phyloP scores from a whole-genome alignment of 2,113 vertebrate genomes.

The Hippotragus niger region DNA sequence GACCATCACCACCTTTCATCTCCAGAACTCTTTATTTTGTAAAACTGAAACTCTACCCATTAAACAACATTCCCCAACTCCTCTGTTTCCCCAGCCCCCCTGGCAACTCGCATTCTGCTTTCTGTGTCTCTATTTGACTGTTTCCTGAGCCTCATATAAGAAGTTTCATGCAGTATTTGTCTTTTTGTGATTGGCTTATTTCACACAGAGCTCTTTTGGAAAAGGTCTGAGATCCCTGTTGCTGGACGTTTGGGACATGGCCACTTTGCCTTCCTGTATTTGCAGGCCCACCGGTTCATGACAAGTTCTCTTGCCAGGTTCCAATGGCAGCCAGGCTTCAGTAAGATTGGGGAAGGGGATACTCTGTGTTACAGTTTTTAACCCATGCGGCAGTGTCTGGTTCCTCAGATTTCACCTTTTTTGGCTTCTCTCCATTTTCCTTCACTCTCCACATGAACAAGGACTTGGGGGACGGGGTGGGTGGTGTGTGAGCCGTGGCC shows the following conservation, averaged over 20 bases:
- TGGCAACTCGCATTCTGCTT: no score
- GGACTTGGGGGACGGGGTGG: not conserved
- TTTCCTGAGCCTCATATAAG: not conserved
- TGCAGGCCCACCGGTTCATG: not conserved
- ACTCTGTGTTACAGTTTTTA: not conserved
- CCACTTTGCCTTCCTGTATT: not conserved
- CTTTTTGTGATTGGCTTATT: not conserved
- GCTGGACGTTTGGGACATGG: not conserved
- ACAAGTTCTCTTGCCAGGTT: constrained; percentile 19
- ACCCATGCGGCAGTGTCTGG: not conserved
- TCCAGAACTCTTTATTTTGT: not conserved
- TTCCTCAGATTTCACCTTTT: not conserved
- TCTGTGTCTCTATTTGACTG: not conserved
- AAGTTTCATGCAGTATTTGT: not conserved
- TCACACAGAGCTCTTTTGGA: not conserved
- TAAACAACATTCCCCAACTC: no score
- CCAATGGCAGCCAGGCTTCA: not conserved
- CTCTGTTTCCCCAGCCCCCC: not conserved
- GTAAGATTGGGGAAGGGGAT: not conserved
- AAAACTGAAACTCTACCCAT: not conserved
- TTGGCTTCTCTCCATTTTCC: not conserved
- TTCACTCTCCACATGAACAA: constrained; percentile 34
- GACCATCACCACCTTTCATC: no score
- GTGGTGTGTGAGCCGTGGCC: not conserved
- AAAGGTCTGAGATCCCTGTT: not conserved